A percentile compares a stretch with the other conserved stretches of the same genome.
These are phyloP conservation scores for Noctua fimbriata DNA, from an alignment of 2,888 invertebrate species.

Conservation along the genomic window DNA sequence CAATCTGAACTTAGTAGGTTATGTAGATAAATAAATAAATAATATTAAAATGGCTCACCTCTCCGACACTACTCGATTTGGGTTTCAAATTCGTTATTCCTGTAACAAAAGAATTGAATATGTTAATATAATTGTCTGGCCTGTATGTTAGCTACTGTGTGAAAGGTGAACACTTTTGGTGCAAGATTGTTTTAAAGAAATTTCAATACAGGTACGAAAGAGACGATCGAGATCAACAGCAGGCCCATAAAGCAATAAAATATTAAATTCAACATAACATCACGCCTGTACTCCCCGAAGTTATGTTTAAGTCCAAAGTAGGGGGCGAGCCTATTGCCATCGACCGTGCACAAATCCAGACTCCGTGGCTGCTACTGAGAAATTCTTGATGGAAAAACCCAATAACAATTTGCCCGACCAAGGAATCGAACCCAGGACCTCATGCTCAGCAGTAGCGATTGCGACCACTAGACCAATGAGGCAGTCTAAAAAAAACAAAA, in stretches of 20 bases:
- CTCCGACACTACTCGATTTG: constrained; percentile 52
- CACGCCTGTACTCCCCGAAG: too few species aligned
- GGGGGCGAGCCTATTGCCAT: too few species aligned
- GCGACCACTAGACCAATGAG: too few species aligned
- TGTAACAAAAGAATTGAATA: constrained; percentile 62
- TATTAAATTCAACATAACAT: neutral
- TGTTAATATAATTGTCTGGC: constrained; percentile 28
- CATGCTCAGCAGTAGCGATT: too few species aligned
- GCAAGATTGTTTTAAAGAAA: neutral
- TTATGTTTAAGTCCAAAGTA: too few species aligned
- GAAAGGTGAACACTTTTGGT: neutral
- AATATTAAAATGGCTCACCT: constrained; percentile 56
- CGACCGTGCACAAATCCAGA: too few species aligned
- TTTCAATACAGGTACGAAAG: neutral
- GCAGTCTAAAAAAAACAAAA: neutral
- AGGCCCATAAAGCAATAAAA: neutral
- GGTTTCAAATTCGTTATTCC: constrained; percentile 60
- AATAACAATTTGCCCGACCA: too few species aligned
- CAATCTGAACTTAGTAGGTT: neutral
- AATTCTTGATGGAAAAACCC: too few species aligned
- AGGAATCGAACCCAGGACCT: too few species aligned
- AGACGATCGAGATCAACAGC: neutral
- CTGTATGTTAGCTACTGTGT: neutral
- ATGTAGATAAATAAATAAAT: constrained; percentile 7
- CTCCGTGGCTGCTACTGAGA: too few species aligned